Evolutionary conservation across 64 coral and sea anemone species (phyloP).

Genomic region (Dendrophyllia cribrosa): DNA sequence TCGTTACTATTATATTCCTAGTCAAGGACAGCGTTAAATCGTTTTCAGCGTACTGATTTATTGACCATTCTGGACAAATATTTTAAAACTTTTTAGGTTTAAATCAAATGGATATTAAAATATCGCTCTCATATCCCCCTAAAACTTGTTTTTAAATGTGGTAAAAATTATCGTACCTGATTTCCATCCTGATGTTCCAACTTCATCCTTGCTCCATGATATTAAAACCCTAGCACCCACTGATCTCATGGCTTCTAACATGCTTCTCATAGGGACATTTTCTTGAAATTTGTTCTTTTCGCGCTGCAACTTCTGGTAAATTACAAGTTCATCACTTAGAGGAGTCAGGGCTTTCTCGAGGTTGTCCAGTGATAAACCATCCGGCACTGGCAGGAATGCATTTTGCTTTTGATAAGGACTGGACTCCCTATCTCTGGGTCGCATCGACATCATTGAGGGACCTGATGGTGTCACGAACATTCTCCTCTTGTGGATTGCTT

Average conservation of each 20-base stretch:
- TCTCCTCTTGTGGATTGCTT: slow-evolving; percentile 37
- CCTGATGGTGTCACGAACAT: slow-evolving; percentile 2
- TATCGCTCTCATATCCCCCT: not conserved
- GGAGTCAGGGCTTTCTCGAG: not conserved
- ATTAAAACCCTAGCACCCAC: slow-evolving; percentile 26
- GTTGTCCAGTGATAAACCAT: not conserved
- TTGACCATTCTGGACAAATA: too few species aligned
- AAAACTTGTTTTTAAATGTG: not conserved
- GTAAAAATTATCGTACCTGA: not conserved
- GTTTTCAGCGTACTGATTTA: too few species aligned
- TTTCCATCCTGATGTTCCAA: slow-evolving; percentile 24
- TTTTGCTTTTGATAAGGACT: slow-evolving; percentile 35
- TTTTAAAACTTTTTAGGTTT: too few species aligned
- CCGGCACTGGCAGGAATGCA: not conserved
- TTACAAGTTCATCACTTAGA: not conserved
- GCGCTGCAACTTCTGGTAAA: not conserved
- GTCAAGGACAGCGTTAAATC: too few species aligned
- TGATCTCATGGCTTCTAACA: not conserved
- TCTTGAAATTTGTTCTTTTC: not conserved
- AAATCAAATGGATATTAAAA: too few species aligned
- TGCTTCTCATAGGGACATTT: not conserved
- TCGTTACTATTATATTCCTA: too few species aligned
- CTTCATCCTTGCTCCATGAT: slow-evolving; percentile 45
- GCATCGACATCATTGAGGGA: slow-evolving; percentile 8
- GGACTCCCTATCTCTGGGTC: slow-evolving; percentile 18